Evolutionary conservation across 2,797 vertebrate species (phyloP), one percentile per base, ranked within the genome.

Genomic region (Rhinogobio ventralis): DNA sequence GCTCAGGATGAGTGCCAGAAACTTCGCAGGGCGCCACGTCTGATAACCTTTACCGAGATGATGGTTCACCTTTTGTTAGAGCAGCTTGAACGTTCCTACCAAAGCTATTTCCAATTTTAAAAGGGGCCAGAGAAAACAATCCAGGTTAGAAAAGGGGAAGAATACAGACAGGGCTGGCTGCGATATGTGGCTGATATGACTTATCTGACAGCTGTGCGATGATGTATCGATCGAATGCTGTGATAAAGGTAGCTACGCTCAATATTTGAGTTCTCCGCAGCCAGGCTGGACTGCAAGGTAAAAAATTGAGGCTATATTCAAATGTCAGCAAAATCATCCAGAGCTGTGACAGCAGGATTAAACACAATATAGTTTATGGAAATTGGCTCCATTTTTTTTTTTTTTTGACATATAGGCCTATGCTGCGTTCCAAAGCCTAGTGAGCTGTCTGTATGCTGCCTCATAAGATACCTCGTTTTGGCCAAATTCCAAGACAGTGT

Each of bases 151-250:
- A 72, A 71, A 39, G 25, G 13, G 10, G 20, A 36, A 79, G 33
- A 84, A 80, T 36, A 80, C 77, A 74, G 78, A 87, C 89, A 84
- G 85, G 85, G 85, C 80, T 55, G 57, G 85, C 90, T 86, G 72
- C 86, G 91, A 91, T 93, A 91, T 91, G 92, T 92, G 90, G 91
- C 90, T 91, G 90, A 92, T 91, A 87, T 91, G 90, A 93, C 91
- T 89, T 90, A 86, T 88, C 89, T 91, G 90, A 92, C 90, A 90
- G 87, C 84, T 84, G 87, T 86, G 92, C 92, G 90, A 91, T 90
- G 92, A 92, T 89, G 89, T 91, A 94, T 94, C 78, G 92, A 94
- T 94, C 90, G 91, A 86, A 68, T 45, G 68, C 87, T 7, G 76
- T 76, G 89, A 90, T 87, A 90, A 89, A 92, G 90, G 88, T 86